These are phyloP conservation scores for Tetrapedia diversipes DNA, from an alignment of 2,888 invertebrate genomes.

Conservation along the genomic window DNA sequence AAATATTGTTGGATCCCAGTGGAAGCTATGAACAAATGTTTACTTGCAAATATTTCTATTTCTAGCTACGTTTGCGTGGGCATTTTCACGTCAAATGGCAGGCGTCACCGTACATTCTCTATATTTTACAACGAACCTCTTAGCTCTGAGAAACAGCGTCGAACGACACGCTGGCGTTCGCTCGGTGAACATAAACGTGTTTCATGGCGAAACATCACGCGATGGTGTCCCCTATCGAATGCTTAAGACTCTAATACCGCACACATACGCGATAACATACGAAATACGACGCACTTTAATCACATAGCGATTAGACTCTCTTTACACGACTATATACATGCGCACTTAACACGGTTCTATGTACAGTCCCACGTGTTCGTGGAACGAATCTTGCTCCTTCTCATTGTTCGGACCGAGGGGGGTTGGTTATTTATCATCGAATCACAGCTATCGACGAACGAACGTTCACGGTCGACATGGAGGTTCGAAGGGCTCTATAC, in stretches of 20 bases:
- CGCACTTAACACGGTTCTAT: slow-evolving; percentile 41
- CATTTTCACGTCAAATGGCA: background rate
- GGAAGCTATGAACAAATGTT: background rate
- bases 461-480: background rate
- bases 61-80: too few relatives aligned
- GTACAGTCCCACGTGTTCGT: slow-evolving; percentile 45
- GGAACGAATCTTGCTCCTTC: slow-evolving; percentile 8
- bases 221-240: slow-evolving; percentile 15
- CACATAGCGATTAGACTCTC: slow-evolving; percentile 67
- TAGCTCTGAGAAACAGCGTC: slow-evolving; percentile 2
- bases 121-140: slow-evolving; percentile 1
- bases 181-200: slow-evolving; percentile 13
- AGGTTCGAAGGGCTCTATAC: background rate
- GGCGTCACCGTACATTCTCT: slow-evolving; percentile 14
- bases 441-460: slow-evolving; percentile 34
- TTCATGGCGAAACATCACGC: slow-evolving; percentile 5
- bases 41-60: background rate
- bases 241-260: slow-evolving; percentile 53
- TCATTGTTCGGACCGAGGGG: background rate
- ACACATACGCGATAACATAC: slow-evolving; percentile 67
- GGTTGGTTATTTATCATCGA: slow-evolving; percentile 10
- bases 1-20: background rate
- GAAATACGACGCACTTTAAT: slow-evolving; percentile 68
- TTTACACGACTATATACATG: slow-evolving; percentile 69
- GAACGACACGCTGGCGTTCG: background rate